phyloP scores from a whole-genome alignment of 92 coral and sea anemone species.

The Palythoa grandis region DNA sequence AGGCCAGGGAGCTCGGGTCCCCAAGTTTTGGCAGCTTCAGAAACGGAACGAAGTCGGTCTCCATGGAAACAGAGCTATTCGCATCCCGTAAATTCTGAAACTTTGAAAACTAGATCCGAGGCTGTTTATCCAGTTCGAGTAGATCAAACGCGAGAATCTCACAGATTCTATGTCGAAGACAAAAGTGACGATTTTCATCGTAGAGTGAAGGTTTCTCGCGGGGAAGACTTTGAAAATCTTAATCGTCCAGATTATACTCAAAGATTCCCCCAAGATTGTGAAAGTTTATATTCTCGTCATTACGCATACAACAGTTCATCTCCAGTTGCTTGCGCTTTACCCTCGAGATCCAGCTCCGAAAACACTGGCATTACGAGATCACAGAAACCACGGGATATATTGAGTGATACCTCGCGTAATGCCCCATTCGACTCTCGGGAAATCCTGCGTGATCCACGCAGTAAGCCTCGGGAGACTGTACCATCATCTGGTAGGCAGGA shows the following conservation, averaged over 20 bases:
- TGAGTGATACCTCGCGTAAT: slow-evolving; percentile 1
- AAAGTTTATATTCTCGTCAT: slow-evolving; percentile 16
- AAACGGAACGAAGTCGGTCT: slow-evolving; percentile 35
- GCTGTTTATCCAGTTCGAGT: slow-evolving; percentile 9
- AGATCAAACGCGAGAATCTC: slow-evolving; percentile 38
- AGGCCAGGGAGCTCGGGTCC: slow-evolving; percentile 18
- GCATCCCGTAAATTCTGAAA: slow-evolving; percentile 2
- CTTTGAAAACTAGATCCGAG: slow-evolving; percentile 26
- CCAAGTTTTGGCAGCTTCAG: slow-evolving; percentile 26
- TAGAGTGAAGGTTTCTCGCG: slow-evolving; percentile 13
- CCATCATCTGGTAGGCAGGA: slow-evolving; percentile 7
- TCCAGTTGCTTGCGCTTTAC: neutral
- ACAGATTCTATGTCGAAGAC: slow-evolving; percentile 12
- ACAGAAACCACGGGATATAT: slow-evolving; percentile 16
- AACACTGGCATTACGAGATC: neutral
- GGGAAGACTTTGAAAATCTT: slow-evolving; percentile 20
- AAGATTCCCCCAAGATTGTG: slow-evolving; percentile 26
- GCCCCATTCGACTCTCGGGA: slow-evolving; percentile 24
- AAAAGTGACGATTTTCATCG: slow-evolving; percentile 36
- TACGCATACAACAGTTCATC: slow-evolving; percentile 7
- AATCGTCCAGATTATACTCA: slow-evolving; percentile 7
- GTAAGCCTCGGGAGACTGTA: slow-evolving; percentile 1
- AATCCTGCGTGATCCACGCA: neutral
- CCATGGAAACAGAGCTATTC: slow-evolving; percentile 32
- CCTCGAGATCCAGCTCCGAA: slow-evolving; percentile 13